These are phyloP conservation scores for Amphiprion clarkii DNA, from an alignment of 2,797 vertebrate species.

Conservation along the genomic window DNA sequence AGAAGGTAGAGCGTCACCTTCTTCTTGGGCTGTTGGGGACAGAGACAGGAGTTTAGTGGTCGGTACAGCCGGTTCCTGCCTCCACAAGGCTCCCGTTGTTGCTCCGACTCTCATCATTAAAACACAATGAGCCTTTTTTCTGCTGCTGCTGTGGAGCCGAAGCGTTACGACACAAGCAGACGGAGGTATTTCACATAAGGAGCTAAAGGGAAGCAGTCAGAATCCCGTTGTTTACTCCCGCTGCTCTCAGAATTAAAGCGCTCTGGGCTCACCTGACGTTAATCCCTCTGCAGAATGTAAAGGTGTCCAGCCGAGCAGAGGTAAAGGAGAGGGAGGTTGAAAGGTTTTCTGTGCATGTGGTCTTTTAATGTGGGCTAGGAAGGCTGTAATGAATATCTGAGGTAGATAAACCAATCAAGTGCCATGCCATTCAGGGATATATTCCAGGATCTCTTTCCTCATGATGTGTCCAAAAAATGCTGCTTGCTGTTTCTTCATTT, in stretches of 20 bases:
- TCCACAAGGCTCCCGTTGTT: constrained; percentile 80
- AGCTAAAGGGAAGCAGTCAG: constrained; percentile 59
- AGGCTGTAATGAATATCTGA: too few relatives aligned
- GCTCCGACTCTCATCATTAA: constrained; percentile 58
- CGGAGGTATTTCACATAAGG: constrained; percentile 9
- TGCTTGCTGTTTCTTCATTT: too few relatives aligned
- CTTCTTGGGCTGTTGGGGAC: constrained; percentile 79
- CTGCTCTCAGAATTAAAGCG: constrained; percentile 63
- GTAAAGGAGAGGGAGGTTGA: too few relatives aligned
- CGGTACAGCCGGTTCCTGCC: constrained; percentile 20
- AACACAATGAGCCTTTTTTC: constrained; percentile 79
- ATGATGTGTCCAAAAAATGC: too few relatives aligned
- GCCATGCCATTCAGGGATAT: too few relatives aligned
- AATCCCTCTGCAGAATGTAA: constrained; percentile 32
- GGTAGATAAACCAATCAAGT: too few relatives aligned
- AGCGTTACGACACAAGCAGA: constrained; percentile 46
- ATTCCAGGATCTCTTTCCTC: too few relatives aligned
- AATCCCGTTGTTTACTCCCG: constrained; percentile 60
- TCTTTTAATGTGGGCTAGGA: too few relatives aligned
- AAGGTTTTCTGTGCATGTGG: too few relatives aligned
- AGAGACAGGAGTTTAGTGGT: constrained; percentile 19
- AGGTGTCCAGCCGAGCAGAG: background rate
- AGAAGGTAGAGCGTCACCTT: constrained; percentile 87
- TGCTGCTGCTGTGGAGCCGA: constrained; percentile 12
- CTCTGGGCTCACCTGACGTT: constrained; percentile 53